Conservation (phyloP, 1,140 invertebrate species). For the Macrosteles quadrilineatus region DNA sequence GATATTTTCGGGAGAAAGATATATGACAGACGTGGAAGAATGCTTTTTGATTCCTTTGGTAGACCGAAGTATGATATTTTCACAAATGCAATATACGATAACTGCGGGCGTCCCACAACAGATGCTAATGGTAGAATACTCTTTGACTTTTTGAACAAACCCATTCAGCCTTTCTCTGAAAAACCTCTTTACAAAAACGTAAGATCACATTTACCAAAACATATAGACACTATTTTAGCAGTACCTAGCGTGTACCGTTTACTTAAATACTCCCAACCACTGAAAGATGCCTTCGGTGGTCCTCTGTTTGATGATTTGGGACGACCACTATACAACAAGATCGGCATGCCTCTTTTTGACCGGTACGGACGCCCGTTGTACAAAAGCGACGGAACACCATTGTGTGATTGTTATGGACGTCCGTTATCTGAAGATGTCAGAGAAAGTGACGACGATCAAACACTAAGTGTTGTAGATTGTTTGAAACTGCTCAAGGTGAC, state of each 20-base stretch:
- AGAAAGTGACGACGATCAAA: not conserved
- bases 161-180: not conserved
- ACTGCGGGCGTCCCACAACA: not conserved
- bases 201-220: not conserved
- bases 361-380: slow-evolving; percentile 29
- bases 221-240: not conserved
- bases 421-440: slow-evolving; percentile 15
- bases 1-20: slow-evolving; percentile 2
- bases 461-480: slow-evolving; percentile 15
- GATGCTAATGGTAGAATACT: slow-evolving; percentile 10
- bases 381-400: slow-evolving; percentile 23
- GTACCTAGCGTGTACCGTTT: not conserved
- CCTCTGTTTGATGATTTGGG: slow-evolving; percentile 31
- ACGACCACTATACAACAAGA: slow-evolving; percentile 28
- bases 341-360: slow-evolving; percentile 28
- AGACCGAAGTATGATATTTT: slow-evolving; percentile 22
- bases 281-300: slow-evolving; percentile 23
- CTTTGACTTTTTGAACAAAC: not conserved
- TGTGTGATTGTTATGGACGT: slow-evolving; percentile 20
- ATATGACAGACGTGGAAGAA: slow-evolving; percentile 8
- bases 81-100: slow-evolving; percentile 22
- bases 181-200: slow-evolving; percentile 22
- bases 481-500: slow-evolving; percentile 20
- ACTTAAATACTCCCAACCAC: not conserved
- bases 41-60: slow-evolving; percentile 12